phyloP scores from a whole-genome alignment of 2,888 invertebrate species.

The Carterocephalus palaemon region DNA sequence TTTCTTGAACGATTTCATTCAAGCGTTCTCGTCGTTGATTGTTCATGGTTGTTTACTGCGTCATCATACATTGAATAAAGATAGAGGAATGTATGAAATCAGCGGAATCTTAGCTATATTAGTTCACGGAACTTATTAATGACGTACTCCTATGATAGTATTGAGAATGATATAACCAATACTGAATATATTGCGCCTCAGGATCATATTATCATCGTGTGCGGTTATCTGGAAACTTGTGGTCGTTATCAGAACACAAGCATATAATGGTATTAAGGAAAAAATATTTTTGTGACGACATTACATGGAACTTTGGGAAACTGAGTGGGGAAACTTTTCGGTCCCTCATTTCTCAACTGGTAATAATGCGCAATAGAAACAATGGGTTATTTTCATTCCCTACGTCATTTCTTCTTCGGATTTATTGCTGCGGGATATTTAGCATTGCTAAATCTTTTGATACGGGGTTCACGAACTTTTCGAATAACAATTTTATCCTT shows the following conservation, averaged over 20 bases:
- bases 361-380: too few species aligned
- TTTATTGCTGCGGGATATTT: slow-evolving; percentile 1
- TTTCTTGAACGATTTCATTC: slow-evolving; percentile 7
- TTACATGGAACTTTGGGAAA: background rate
- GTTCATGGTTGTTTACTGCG: slow-evolving; percentile 4
- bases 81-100: slow-evolving; percentile 4
- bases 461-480: slow-evolving; percentile 1
- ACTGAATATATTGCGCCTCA: slow-evolving; percentile 4
- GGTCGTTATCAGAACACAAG: slow-evolving; percentile 17
- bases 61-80: slow-evolving; percentile 7
- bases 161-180: slow-evolving; percentile 13
- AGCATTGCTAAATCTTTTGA: slow-evolving; percentile 13
- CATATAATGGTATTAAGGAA: slow-evolving; percentile 10
- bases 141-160: background rate
- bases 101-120: background rate
- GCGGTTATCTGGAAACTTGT: slow-evolving; percentile 15
- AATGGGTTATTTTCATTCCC: too few species aligned
- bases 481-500: slow-evolving; percentile 9
- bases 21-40: slow-evolving; percentile 1
- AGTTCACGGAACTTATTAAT: slow-evolving; percentile 9
- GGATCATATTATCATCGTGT: slow-evolving; percentile 1
- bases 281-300: background rate
- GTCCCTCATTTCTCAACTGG: background rate
- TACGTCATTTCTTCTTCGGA: slow-evolving; percentile 2
- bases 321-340: slow-evolving; percentile 8